These are phyloP conservation scores for Bryconaethiops microstoma DNA, from an alignment of 2,797 vertebrate genomes.

Conservation along the genomic window DNA sequence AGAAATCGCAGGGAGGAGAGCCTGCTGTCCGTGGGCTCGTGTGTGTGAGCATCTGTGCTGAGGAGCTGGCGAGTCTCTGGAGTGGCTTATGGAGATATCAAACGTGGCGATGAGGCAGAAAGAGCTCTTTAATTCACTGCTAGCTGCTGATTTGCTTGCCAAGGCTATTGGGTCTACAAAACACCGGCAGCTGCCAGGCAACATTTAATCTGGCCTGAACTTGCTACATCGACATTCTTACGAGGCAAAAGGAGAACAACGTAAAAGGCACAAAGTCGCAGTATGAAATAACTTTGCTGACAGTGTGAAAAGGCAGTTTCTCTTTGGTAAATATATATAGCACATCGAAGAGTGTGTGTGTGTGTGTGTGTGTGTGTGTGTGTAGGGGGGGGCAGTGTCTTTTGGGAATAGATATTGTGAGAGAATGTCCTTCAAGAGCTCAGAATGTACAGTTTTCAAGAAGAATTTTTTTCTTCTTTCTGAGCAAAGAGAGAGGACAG, in stretches of 20 bases:
- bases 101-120: constrained; percentile 66
- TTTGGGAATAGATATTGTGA: constrained; percentile 2
- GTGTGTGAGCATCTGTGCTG: constrained; percentile 37
- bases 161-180: constrained; percentile 56
- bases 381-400: background rate
- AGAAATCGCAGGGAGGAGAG: constrained; percentile 31
- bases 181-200: constrained; percentile 59
- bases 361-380: too few relatives aligned
- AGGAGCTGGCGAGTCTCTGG: constrained; percentile 48
- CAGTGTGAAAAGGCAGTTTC: constrained; percentile 40
- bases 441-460: background rate
- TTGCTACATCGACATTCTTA: constrained; percentile 59
- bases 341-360: background rate
- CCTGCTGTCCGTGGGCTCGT: constrained; percentile 30
- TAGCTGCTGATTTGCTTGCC: constrained; percentile 59
- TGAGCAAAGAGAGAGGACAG: background rate
- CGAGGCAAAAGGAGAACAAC: constrained; percentile 33
- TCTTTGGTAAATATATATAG: constrained; percentile 21
- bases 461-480: background rate
- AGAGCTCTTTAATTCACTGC: constrained; percentile 59
- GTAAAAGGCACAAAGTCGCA: constrained; percentile 21
- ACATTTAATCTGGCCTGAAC: constrained; percentile 60
- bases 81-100: constrained; percentile 64
- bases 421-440: constrained; percentile 19
- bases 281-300: constrained; percentile 49